A percentile compares a stretch with the other conserved stretches of the same genome.
Conservation (phyloP, 1,140 invertebrate genomes). For the Drosophila lacertosa region DNA sequence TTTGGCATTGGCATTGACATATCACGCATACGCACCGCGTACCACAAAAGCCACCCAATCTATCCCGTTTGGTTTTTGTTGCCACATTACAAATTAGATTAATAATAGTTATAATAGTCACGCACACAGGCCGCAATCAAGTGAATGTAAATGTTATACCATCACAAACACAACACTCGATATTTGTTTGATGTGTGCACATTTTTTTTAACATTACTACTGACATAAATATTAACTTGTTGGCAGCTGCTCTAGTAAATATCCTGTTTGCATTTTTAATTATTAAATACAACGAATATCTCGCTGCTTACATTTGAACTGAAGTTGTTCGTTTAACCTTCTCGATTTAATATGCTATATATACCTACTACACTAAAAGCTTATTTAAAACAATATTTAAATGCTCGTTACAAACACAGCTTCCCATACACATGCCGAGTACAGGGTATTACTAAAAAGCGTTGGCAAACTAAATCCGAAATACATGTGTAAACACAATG, state of each 20-base stretch:
- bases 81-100: background rate
- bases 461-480: constrained; percentile 42
- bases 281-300: no score
- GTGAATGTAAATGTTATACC: constrained; percentile 2
- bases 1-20: constrained; percentile 28
- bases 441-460: background rate
- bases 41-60: constrained; percentile 2
- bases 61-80: background rate
- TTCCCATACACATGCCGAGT: background rate
- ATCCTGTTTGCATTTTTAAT: background rate
- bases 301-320: no score
- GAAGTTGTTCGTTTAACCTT: no score
- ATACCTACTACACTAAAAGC: no score
- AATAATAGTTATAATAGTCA: constrained; percentile 24
- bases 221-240: background rate
- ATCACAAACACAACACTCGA: background rate
- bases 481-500: constrained; percentile 51
- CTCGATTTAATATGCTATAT: no score
- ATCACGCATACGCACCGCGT: constrained; percentile 30
- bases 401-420: no score
- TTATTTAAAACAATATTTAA: no score
- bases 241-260: background rate
- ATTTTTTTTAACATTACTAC: constrained; percentile 2
- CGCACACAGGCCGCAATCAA: constrained; percentile 1
- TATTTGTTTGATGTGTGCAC: constrained; percentile 3